Evolutionary conservation across 2,113 vertebrate genomes (phyloP), one percentile per base, ranked within the genome.

Genomic region (Myiopsitta monachus): DNA sequence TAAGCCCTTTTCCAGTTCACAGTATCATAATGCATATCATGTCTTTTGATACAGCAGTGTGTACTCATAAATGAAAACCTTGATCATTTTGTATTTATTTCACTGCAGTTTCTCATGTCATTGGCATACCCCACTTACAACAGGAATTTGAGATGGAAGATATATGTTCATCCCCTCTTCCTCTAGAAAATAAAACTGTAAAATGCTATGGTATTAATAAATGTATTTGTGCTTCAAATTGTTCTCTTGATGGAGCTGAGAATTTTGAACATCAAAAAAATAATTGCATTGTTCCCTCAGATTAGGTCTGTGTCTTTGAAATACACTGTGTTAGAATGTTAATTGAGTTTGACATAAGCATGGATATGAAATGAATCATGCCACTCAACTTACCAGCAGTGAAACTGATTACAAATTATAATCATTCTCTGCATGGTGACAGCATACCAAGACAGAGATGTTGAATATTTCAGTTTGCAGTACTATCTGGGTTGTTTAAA

Each of bases 381-480:
- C 98, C 97, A 98, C 96, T 98, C 98, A 98, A 95, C 96, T 97
- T 97, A 97, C 97, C 97, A 98, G 98, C 97, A 98, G 97, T 90
- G 97, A 97, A 97, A 97, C 97, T 98, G 97, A 98, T 98, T 98
- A 98, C 98, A 98, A 98, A 98, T 98, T 98, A 98, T 98, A 98
- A 98, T 98, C 95, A 54, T 93, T 96, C 96, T 97, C 96, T 98
- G 96, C 96, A 94, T 96, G 95, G 95, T 98, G 98, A 98, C 98
- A 98, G 97, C 97, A 97, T 93, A 98, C 97, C 92, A 97, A 97
- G 98, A 98, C 97, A 97, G 98, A 98, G 98, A 98, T 97, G 98
- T 97, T 98, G 98, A 98, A 98, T 98, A 98, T 98, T 98, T 98
- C 95, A 98, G 97, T 97, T 97, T 98, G 97, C 94, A 98, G 98